phyloP scores from a whole-genome alignment of 2,113 vertebrate species.

The Bos indicus region DNA sequence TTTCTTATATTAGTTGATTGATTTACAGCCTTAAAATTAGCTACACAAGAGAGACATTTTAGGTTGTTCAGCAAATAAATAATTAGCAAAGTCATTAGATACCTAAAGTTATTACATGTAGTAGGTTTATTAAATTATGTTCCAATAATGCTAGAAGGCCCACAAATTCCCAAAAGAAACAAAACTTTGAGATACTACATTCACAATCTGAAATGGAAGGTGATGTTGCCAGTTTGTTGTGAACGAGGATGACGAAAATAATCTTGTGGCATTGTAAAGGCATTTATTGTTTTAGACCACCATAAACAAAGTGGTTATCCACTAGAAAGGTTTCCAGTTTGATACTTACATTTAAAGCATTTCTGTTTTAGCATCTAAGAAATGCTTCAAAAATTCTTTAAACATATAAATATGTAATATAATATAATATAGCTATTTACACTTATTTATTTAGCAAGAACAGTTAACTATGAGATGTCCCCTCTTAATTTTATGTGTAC shows the following conservation, averaged over 20 bases:
- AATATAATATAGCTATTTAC: neutral
- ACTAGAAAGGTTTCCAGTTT: neutral
- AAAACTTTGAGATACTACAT: neutral
- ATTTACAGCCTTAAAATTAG: conserved; percentile 59
- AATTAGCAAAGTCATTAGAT: conserved; percentile 72
- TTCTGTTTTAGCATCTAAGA: neutral
- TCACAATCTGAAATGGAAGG: neutral
- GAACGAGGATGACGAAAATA: neutral
- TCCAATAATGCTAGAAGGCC: neutral
- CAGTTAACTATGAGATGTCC: neutral
- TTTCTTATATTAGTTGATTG: conserved; percentile 56
- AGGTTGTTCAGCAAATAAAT: conserved; percentile 66
- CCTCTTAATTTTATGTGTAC: neutral
- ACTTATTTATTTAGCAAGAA: neutral
- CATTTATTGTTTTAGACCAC: neutral
- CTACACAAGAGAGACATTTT: conserved; percentile 62
- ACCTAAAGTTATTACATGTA: neutral
- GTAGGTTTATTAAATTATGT: neutral
- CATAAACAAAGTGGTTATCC: neutral
- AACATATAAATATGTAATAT: neutral
- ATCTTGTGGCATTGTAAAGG: neutral
- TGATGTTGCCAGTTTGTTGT: neutral
- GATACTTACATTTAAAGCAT: neutral
- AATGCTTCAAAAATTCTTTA: neutral
- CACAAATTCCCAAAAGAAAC: neutral